A percentile compares a stretch with the other conserved stretches of the same genome.
phyloP scores from a whole-genome alignment of 2,113 vertebrate species.

The Xiphophorus couchianus region DNA sequence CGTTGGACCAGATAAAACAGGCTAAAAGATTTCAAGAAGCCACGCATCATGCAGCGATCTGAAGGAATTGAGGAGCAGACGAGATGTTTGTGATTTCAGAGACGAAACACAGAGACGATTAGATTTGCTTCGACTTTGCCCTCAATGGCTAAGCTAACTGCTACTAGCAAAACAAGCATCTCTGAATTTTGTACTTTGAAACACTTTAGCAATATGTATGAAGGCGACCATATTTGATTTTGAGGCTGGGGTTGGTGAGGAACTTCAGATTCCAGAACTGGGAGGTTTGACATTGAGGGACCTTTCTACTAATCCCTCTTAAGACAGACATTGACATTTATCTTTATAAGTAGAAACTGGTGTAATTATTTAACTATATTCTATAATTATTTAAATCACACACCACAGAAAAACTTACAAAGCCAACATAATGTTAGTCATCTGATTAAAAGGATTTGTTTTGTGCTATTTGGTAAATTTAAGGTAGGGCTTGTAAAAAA shows the following conservation, averaged over 20 bases:
- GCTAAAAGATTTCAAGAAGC: neutral
- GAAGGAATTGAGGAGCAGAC: no score
- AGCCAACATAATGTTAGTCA: neutral
- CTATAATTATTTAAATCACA: no score
- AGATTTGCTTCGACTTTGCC: neutral
- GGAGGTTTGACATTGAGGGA: neutral
- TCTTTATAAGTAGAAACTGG: no score
- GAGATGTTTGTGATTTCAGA: no score
- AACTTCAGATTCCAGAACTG: neutral
- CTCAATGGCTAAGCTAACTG: neutral
- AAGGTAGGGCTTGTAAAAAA: neutral
- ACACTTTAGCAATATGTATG: neutral
- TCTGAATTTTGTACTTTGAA: neutral
- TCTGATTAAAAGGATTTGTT: neutral
- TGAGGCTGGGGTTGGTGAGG: no score
- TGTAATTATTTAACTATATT: no score
- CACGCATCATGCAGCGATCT: no score
- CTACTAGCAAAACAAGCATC: neutral
- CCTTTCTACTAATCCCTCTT: no score
- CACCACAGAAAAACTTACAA: neutral
- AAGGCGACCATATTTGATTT: no score
- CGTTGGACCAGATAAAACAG: neutral
- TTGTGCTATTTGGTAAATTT: neutral
- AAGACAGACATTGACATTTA: neutral
- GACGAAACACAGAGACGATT: no score